Evolutionary conservation across 2,797 vertebrate genomes (phyloP), one percentile per base, ranked within the genome.

Genomic region (Hydrolagus colliei): DNA sequence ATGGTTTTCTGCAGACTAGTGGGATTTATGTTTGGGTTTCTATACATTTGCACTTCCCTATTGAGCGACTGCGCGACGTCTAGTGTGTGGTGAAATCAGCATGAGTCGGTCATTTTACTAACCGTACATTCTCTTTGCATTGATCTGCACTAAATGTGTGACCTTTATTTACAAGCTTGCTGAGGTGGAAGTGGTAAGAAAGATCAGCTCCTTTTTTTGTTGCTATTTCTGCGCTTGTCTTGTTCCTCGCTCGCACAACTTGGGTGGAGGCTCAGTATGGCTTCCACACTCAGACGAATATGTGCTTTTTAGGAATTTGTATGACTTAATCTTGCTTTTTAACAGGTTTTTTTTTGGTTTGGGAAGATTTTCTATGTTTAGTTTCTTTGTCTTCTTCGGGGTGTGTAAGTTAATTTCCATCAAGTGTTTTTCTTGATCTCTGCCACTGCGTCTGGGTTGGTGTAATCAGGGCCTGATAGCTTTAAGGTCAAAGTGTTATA

Each of bases 101-200:
- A 71, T 84, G 78, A 2, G 32, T 84, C 59, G 20, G n/a, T 10
- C 59, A 61, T 20, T 10, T 71, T 68, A 71, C 32, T 71, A 71
- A 71, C 65, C 41, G n/a, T 67, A 14, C 16, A 68, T 84, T 84
- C 65, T 32, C 65, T 87, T 89, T 86, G 80, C 87, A 87, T 87
- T 75, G 86, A 87, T 71, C 86, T 89, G 86, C 93, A 94, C 93
- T 96, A 96, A 97, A 95, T 90, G 86, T 84, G 20, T 95, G 89
- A 92, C 92, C 90, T 96, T 93, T 96, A 92, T 96, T 97, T 97
- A 94, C 96, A 97, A 98, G 98, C 96, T 95, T 94, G 67, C 90
- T 73, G 94, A 96, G 93, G 97, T 97, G 78, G 96, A 98, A 95
- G 97, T 95, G 98, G 98, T 99, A 99, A 98, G 97, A 96, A 86